A percentile compares a stretch with the other conserved stretches of the same genome.
phyloP scores from a whole-genome alignment of 2,888 invertebrate genomes.

The Stenotaenia linearis region DNA sequence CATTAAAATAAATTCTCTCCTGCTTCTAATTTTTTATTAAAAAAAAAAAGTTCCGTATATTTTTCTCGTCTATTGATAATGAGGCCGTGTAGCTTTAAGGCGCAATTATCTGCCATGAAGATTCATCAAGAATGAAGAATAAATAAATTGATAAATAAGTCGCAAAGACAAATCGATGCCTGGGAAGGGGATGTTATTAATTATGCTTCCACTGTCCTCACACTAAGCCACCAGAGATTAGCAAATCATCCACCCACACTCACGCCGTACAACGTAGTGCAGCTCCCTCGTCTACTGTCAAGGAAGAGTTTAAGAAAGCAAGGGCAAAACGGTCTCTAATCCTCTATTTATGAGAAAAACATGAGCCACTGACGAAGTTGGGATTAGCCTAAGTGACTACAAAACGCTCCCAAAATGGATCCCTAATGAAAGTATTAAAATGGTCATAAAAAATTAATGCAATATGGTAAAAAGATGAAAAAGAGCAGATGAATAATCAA shows the following conservation, averaged over 20 bases:
- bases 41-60: no score
- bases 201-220: slow-evolving; percentile 13
- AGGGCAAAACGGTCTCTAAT: slow-evolving; percentile 4
- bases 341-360: slow-evolving; percentile 24
- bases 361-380: slow-evolving; percentile 15
- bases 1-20: background rate
- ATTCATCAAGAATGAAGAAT: background rate
- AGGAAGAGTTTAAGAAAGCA: background rate
- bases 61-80: background rate
- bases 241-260: background rate
- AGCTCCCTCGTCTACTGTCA: background rate
- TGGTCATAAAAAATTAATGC: background rate
- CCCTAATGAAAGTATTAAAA: slow-evolving; percentile 8
- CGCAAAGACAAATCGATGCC: slow-evolving; percentile 15
- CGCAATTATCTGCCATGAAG: background rate
- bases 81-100: background rate
- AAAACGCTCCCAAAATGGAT: slow-evolving; percentile 23
- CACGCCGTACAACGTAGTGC: background rate
- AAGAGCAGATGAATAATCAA: background rate
- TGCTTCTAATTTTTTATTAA: background rate
- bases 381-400: slow-evolving; percentile 17
- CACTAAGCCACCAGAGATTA: background rate
- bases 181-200: slow-evolving; percentile 1
- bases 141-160: slow-evolving; percentile 28
- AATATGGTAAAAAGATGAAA: background rate